Evolutionary conservation across 2,113 vertebrate species (phyloP).

Genomic region (Sclerurus mexicanus): DNA sequence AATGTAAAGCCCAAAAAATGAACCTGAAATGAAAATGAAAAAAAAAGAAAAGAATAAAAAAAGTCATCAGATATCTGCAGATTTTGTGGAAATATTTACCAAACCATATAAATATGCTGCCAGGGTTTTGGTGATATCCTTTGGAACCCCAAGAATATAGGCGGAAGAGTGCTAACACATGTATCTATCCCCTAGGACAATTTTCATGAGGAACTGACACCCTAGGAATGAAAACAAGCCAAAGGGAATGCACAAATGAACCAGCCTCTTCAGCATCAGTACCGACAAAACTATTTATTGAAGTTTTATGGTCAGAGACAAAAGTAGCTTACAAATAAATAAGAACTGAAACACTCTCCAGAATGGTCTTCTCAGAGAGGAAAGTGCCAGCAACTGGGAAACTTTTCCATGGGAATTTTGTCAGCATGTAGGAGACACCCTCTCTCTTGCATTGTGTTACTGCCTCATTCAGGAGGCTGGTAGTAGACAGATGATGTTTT

Average conservation of each 20-base stretch:
- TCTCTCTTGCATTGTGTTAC: background rate
- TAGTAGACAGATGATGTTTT: background rate
- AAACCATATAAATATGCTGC: background rate
- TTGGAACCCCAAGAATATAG: background rate
- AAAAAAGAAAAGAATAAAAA: background rate
- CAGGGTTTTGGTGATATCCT: background rate
- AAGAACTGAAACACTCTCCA: background rate
- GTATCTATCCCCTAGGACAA: fast-evolving
- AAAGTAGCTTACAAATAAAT: background rate
- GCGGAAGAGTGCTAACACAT: background rate
- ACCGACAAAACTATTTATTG: background rate
- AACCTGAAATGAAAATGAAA: background rate
- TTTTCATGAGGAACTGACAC: background rate
- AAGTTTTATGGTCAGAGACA: background rate
- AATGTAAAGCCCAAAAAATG: background rate
- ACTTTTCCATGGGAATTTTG: background rate
- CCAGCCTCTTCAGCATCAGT: background rate
- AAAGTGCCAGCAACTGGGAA: background rate
- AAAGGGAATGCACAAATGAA: background rate
- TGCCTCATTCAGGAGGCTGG: background rate
- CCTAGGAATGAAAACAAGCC: background rate
- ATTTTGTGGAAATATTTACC: background rate
- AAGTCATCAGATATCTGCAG: fast-evolving
- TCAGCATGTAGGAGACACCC: background rate
- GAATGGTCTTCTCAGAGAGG: background rate